A percentile compares a stretch with the other conserved stretches of the same genome.
These are phyloP conservation scores for Drosophila parvula DNA, from an alignment of 1,140 invertebrate genomes.

Conservation along the genomic window DNA sequence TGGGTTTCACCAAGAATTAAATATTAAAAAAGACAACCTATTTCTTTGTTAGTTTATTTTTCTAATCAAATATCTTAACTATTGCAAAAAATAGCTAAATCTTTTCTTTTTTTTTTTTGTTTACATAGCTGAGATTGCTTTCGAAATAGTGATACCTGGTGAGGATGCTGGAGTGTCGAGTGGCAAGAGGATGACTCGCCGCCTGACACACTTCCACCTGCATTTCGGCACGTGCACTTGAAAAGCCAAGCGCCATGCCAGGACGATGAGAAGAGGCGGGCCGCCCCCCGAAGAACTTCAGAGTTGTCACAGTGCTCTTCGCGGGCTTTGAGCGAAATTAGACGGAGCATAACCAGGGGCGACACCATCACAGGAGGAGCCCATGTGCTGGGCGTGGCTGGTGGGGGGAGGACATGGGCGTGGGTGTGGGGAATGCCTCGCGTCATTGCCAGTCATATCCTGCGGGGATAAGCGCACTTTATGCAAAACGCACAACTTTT, in stretches of 20 bases:
- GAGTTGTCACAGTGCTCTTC: slow-evolving; percentile 38
- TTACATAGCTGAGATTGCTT: background rate
- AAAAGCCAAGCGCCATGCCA: slow-evolving; percentile 52
- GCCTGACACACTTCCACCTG: slow-evolving; percentile 74
- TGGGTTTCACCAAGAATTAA: background rate
- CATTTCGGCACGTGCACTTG: slow-evolving; percentile 78
- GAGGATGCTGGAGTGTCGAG: background rate
- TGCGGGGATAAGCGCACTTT: slow-evolving; percentile 80
- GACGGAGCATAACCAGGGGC: slow-evolving; percentile 62
- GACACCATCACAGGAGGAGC: slow-evolving; percentile 9
- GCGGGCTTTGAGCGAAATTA: slow-evolving; percentile 72
- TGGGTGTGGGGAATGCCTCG: slow-evolving; percentile 42
- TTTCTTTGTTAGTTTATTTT: background rate
- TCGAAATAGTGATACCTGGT: background rate
- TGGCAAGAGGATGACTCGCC: slow-evolving; percentile 51
- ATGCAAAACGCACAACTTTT: slow-evolving; percentile 80
- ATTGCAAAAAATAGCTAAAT: background rate
- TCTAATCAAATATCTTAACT: background rate
- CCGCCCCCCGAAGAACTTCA: slow-evolving; percentile 45
- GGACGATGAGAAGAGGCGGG: slow-evolving; percentile 4
- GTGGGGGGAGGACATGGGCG: background rate
- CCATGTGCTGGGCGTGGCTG: background rate
- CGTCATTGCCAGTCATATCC: slow-evolving; percentile 79
- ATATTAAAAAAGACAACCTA: background rate
- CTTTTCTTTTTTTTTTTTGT: no score